Evolutionary conservation across 1,140 invertebrate genomes (phyloP), one percentile per base, ranked within the genome.

Genomic region (Drosophila burlai): DNA sequence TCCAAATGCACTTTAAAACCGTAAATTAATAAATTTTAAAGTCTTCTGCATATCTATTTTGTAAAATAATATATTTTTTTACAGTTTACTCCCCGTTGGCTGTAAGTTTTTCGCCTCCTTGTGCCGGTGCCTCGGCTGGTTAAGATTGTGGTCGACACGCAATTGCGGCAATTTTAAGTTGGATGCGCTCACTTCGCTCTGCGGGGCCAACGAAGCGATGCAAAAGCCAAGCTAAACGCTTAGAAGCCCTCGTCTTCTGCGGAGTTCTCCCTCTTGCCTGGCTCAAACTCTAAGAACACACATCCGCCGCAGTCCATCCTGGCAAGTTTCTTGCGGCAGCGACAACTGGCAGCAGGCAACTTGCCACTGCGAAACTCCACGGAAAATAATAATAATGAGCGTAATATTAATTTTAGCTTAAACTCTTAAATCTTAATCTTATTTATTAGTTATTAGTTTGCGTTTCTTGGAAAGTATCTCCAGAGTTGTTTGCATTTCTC

Each of bases 71-170:
- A 3, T 0, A 31, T 2, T 18, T 52, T 52, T 54, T 4, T 49
- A 0, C 46, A 68, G 42, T 55, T 36, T 9, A 49, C 16, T 64
- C 60, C 50, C 58, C 55, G 78, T 71, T 79, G 82, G 43, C 59
- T 63, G 64, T 50, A 84, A 87, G 50, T 89, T 89, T 71, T 71
- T 63, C 52, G 62, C 50, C 59, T 80, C 58, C 24, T 61, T 73
- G 43, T 52, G 72, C 47, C 47, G 60, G 47, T 57, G 58, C 69
- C 45, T 54, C 61, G 34, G 62, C 61, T 81, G 84, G 80, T 83
- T 81, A 84, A 89, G 84, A 87, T 89, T 87, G 84, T 84, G 84
- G 84, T 89, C 84, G 84, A 76, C 84, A 87, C 84, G 84, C 84
- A 89, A 87, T 87, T 87, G 84, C 74, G 81, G 84, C 84, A 87